Evolutionary conservation across 2,113 vertebrate species (phyloP).

Genomic region (Semicossyphus pulcher): DNA sequence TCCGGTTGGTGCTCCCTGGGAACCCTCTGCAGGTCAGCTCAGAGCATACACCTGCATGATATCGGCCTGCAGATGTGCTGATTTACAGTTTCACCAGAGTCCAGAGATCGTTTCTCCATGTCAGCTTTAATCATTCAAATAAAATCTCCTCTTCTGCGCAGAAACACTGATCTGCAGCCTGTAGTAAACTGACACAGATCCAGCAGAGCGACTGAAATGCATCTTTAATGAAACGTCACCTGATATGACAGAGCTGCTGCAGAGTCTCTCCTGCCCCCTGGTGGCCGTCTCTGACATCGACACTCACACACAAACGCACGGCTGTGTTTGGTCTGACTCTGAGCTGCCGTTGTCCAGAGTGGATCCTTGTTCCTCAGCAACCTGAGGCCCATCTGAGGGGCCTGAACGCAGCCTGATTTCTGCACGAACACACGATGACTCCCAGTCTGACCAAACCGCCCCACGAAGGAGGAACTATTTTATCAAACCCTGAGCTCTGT

Average conservation of each 20-base stretch:
- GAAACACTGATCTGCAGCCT: not conserved
- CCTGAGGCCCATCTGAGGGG: conserved; percentile 33
- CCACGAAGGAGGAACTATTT: not conserved
- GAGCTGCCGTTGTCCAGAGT: conserved; percentile 12
- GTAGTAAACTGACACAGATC: conserved; percentile 8
- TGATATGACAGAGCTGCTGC: not conserved
- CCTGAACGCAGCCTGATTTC: not conserved
- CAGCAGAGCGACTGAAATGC: conserved; percentile 16
- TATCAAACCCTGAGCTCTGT: not conserved
- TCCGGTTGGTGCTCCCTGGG: no score
- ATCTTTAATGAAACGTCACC: conserved; percentile 31
- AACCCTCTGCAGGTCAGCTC: no score
- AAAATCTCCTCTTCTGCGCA: not conserved
- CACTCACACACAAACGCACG: not conserved
- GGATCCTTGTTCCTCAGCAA: conserved; percentile 38
- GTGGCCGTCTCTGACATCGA: conserved; percentile 17
- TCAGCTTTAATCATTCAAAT: not conserved
- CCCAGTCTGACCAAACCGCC: not conserved
- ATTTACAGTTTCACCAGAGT: not conserved
- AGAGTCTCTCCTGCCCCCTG: conserved; percentile 59
- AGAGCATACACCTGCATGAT: not conserved
- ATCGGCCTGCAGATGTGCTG: not conserved
- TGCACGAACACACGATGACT: not conserved
- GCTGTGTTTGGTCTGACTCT: not conserved
- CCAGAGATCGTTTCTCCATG: not conserved